These are phyloP conservation scores for Cuniculus paca DNA, from an alignment of 2,797 vertebrate species.

Conservation along the genomic window DNA sequence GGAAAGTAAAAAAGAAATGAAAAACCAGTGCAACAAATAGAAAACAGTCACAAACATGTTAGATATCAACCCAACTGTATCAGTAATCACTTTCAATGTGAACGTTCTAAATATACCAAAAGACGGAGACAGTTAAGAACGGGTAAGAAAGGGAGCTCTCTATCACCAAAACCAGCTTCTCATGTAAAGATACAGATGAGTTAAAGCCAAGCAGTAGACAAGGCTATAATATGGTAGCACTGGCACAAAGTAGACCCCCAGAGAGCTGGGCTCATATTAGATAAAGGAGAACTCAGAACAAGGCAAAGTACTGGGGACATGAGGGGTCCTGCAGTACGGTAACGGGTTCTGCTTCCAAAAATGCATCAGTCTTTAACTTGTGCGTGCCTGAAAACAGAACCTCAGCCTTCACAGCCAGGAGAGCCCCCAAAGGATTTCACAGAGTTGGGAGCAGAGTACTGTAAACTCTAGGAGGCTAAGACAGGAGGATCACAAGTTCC, in stretches of 20 bases:
- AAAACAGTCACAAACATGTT: constrained; percentile 10
- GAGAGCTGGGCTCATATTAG: not conserved
- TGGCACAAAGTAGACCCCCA: not conserved
- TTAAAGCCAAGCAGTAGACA: not conserved
- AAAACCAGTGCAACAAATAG: constrained; percentile 21
- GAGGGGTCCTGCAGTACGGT: not conserved
- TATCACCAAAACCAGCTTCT: not conserved
- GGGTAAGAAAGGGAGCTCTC: not conserved
- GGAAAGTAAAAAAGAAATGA: not conserved
- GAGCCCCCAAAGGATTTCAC: not conserved
- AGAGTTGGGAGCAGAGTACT: not conserved
- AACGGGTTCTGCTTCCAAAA: not conserved
- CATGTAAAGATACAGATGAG: not conserved
- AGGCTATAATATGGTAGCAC: not conserved
- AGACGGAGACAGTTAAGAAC: not conserved
- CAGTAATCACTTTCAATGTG: not conserved
- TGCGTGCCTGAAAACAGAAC: not conserved
- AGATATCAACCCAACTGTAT: not conserved
- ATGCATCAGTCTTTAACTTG: not conserved
- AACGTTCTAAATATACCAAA: not conserved
- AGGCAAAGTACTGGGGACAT: not conserved
- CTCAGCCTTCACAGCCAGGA: not conserved
- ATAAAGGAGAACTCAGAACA: not conserved
- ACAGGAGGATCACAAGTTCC: not conserved
- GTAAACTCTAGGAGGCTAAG: not conserved